Percentiles rank a stretch among this genome's conserved stretches.
Evolutionary conservation across 1,140 invertebrate species (phyloP).

Genomic region (Calephelis virginiensis): DNA sequence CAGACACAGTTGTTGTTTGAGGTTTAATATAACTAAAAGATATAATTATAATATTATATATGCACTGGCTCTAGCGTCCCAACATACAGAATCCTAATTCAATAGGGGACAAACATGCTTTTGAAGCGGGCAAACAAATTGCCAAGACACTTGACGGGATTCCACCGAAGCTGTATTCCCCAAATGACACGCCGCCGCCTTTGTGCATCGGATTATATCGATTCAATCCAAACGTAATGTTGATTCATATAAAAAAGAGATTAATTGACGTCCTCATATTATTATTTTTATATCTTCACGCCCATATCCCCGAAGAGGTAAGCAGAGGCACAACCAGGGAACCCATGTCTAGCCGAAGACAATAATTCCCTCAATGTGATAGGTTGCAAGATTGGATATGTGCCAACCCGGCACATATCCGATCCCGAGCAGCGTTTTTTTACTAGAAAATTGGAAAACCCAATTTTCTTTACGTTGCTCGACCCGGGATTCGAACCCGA

Average conservation of each 20-base stretch:
- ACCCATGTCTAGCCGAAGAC: too few species aligned
- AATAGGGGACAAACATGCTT: slow-evolving; percentile 43
- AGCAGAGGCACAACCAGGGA: too few species aligned
- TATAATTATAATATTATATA: not conserved
- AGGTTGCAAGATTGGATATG: too few species aligned
- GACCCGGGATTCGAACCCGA: too few species aligned
- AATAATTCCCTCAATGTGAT: too few species aligned
- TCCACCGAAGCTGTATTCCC: slow-evolving; percentile 49
- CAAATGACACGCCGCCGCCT: slow-evolving; percentile 58
- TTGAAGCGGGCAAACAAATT: slow-evolving; percentile 70
- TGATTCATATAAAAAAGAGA: slow-evolving; percentile 12
- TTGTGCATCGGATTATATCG: slow-evolving; percentile 53
- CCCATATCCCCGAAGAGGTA: too few species aligned
- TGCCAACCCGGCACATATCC: too few species aligned
- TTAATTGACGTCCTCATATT: not conserved
- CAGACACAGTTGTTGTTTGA: too few species aligned
- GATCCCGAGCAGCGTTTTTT: too few species aligned
- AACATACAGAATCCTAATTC: slow-evolving; percentile 20
- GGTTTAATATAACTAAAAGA: slow-evolving; percentile 5
- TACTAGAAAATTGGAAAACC: too few species aligned
- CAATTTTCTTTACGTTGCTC: too few species aligned
- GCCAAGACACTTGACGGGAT: slow-evolving; percentile 60
- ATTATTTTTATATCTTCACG: too few species aligned
- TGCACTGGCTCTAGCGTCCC: not conserved
- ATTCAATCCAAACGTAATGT: slow-evolving; percentile 35